Percentiles rank a stretch among this genome's conserved stretches.
Evolutionary conservation across 2,888 invertebrate species (phyloP).

Genomic region (Acrobasis repandana): DNA sequence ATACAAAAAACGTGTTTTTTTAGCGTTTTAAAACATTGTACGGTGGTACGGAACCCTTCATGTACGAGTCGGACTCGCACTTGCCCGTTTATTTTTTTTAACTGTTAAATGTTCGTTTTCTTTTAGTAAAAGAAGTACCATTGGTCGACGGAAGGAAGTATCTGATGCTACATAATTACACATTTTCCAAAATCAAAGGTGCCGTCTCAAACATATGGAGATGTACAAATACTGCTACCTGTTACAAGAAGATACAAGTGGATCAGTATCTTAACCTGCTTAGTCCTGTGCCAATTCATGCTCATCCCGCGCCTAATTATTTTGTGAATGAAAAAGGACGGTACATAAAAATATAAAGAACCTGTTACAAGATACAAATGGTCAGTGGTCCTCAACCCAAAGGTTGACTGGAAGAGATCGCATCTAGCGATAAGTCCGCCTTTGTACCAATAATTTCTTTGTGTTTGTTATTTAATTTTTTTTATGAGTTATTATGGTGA

Average conservation of each 20-base stretch:
- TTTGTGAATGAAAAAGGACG: background rate
- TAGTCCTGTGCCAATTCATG: background rate
- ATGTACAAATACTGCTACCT: conserved; percentile 2
- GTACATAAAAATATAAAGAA: background rate
- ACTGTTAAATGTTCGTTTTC: background rate
- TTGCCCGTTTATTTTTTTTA: too few species aligned
- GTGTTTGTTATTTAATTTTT: too few species aligned
- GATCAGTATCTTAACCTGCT: background rate
- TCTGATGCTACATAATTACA: conserved; percentile 5
- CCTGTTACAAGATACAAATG: conserved; percentile 1
- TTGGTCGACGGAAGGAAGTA: conserved; percentile 1
- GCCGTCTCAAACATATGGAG: background rate
- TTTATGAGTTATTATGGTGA: too few species aligned
- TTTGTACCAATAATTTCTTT: too few species aligned
- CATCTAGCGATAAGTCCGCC: too few species aligned
- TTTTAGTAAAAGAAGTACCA: background rate
- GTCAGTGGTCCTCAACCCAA: too few species aligned
- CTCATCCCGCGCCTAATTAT: background rate
- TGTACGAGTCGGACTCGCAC: too few species aligned
- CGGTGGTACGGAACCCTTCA: too few species aligned
- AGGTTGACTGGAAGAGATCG: too few species aligned
- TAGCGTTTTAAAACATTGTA: too few species aligned
- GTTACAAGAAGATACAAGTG: conserved; percentile 10
- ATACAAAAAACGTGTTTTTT: too few species aligned
- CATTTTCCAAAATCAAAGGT: background rate